A percentile compares a stretch with the other conserved stretches of the same genome.
These are phyloP conservation scores for Podilymbus podiceps DNA, from an alignment of 2,113 vertebrate species.

Conservation along the genomic window DNA sequence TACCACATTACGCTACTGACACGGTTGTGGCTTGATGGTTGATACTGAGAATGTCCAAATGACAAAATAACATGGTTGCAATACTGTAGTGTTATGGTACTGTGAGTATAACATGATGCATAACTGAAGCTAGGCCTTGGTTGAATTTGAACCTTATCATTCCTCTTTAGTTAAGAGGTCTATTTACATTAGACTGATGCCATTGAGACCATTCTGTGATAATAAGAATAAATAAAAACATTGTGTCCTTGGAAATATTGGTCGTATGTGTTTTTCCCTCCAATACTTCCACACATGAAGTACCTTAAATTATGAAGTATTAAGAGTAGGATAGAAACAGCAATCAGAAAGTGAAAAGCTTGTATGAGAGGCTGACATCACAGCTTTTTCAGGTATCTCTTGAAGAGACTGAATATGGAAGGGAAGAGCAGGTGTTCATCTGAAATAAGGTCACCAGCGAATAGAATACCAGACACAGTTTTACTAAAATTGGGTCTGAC, in stretches of 20 bases:
- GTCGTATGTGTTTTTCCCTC: background rate
- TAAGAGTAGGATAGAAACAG: background rate
- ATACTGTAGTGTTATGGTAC: background rate
- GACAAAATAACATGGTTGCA: background rate
- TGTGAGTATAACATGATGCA: background rate
- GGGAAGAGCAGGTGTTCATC: conserved; percentile 35
- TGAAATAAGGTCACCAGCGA: conserved; percentile 56
- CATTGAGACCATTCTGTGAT: background rate
- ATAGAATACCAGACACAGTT: conserved; percentile 30
- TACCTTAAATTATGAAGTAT: background rate
- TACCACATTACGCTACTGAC: background rate
- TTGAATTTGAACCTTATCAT: background rate
- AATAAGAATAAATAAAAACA: background rate
- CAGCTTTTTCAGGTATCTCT: conserved; percentile 36
- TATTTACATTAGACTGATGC: background rate
- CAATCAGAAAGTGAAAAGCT: background rate
- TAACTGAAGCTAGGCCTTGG: background rate
- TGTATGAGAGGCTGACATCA: conserved; percentile 20
- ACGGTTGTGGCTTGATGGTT: background rate
- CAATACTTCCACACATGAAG: background rate
- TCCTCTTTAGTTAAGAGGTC: background rate
- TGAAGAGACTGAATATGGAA: conserved; percentile 26
- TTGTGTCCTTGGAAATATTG: background rate
- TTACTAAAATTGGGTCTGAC: conserved; percentile 50
- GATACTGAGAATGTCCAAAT: background rate